Conservation (phyloP, 2,888 invertebrate genomes). For the Creontiades dilutus region DNA sequence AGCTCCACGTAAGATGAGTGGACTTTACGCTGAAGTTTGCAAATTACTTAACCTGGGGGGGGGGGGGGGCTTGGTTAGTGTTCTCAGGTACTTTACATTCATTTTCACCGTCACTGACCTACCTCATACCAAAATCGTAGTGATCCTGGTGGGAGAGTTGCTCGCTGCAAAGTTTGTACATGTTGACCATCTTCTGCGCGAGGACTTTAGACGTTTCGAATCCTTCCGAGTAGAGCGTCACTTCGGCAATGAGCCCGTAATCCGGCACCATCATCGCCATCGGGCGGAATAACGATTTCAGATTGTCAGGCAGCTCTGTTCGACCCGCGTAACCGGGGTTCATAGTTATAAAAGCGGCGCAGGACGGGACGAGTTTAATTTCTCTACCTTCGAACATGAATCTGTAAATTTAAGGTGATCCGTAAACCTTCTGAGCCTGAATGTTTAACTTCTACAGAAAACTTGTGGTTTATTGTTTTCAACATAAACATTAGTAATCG, state of each 20-base stretch:
- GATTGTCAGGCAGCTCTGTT: conserved; percentile 92
- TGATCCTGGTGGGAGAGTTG: conserved; percentile 95
- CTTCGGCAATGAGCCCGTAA: conserved; percentile 94
- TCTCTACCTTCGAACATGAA: conserved; percentile 90
- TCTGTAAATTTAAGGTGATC: conserved; percentile 77
- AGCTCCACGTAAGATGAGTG: too few relatives aligned
- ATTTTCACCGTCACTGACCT: conserved; percentile 77
- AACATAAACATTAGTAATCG: too few relatives aligned
- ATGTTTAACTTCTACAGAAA: too few relatives aligned
- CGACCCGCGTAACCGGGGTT: conserved; percentile 91
- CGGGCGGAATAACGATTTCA: conserved; percentile 95
- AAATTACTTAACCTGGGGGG: too few relatives aligned
- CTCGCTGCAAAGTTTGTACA: conserved; percentile 95
- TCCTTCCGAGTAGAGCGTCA: conserved; percentile 95
- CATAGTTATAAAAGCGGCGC: conserved; percentile 95
- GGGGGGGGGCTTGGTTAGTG: too few relatives aligned
- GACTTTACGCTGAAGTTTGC: too few relatives aligned
- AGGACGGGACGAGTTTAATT: conserved; percentile 86
- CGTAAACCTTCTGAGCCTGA: too few relatives aligned
- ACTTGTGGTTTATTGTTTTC: too few relatives aligned
- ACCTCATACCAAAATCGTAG: conserved; percentile 94
- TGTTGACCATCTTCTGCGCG: conserved; percentile 95
- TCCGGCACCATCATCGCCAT: conserved; percentile 95
- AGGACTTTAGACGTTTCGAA: conserved; percentile 92
- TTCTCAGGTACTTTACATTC: neutral